Evolutionary conservation across 1,140 invertebrate species (phyloP).

Genomic region (Achroia grisella): DNA sequence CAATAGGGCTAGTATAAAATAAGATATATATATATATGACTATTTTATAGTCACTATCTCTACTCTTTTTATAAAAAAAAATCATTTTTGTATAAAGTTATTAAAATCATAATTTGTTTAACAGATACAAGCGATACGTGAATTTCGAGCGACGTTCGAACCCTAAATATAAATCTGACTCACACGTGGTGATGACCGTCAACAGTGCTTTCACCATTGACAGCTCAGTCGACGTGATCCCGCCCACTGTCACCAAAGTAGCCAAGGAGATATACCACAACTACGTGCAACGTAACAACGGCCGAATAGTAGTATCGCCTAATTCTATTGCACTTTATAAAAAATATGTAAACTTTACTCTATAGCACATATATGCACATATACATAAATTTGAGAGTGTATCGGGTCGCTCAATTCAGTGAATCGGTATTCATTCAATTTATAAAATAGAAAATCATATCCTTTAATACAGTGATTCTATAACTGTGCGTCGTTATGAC

Average conservation of each 20-base stretch:
- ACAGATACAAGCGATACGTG: constrained; percentile 85
- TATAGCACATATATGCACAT: constrained; percentile 10
- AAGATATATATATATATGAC: too few species aligned
- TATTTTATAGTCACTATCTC: too few species aligned
- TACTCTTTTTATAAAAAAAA: too few species aligned
- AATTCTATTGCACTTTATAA: constrained; percentile 48
- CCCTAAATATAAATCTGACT: constrained; percentile 65
- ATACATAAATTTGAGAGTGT: neutral
- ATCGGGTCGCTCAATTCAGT: too few species aligned
- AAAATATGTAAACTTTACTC: constrained; percentile 55
- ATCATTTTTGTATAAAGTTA: constrained; percentile 20
- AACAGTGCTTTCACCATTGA: constrained; percentile 75
- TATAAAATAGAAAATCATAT: too few species aligned
- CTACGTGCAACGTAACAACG: constrained; percentile 73
- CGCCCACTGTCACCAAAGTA: constrained; percentile 77
- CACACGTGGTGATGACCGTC: constrained; percentile 70
- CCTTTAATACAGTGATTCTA: too few species aligned
- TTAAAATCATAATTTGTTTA: constrained; percentile 72
- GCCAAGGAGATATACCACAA: constrained; percentile 79
- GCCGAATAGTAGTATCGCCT: constrained; percentile 27
- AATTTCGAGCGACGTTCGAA: constrained; percentile 74
- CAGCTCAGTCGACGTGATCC: constrained; percentile 70
- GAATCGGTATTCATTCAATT: too few species aligned
- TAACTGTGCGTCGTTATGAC: too few species aligned
- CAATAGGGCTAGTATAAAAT: too few species aligned